Evolutionary conservation across 1,140 invertebrate genomes (phyloP).

Genomic region (Proctacanthus coquilletti): DNA sequence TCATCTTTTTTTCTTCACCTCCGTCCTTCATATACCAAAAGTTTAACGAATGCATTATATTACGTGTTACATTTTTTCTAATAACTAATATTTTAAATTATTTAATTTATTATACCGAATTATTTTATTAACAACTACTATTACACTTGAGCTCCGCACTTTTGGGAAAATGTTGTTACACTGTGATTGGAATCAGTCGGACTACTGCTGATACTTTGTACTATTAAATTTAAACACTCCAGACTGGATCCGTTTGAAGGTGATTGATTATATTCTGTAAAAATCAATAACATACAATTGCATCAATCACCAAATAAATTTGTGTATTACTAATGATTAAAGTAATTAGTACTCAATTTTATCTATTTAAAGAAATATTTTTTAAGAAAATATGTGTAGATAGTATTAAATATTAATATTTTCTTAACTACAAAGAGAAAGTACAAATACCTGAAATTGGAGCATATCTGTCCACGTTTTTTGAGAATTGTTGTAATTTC

Average conservation of each 20-base stretch:
- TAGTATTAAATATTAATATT: too few species aligned
- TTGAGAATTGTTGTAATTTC: slow-evolving; percentile 19
- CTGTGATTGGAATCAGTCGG: too few species aligned
- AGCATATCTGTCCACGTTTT: slow-evolving; percentile 19
- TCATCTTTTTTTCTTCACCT: too few species aligned
- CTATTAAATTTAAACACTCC: slow-evolving; percentile 45
- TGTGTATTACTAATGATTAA: too few species aligned
- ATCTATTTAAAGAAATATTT: not conserved
- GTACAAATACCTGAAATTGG: slow-evolving; percentile 18
- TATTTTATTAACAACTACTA: not conserved
- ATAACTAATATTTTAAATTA: too few species aligned
- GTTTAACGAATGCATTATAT: too few species aligned
- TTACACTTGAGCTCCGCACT: not conserved
- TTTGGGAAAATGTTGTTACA: not conserved
- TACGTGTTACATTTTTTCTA: too few species aligned
- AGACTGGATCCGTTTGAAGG: slow-evolving; percentile 35
- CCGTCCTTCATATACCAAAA: too few species aligned
- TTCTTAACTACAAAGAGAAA: slow-evolving; percentile 1
- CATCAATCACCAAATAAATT: too few species aligned
- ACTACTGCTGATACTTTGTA: slow-evolving; percentile 41
- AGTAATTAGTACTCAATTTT: not conserved
- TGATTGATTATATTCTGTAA: slow-evolving; percentile 11
- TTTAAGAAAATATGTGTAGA: not conserved
- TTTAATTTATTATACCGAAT: too few species aligned
- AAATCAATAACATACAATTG: slow-evolving; percentile 2